Conservation (phyloP, 2,888 invertebrate genomes). For the Tenthredo distinguenda region DNA sequence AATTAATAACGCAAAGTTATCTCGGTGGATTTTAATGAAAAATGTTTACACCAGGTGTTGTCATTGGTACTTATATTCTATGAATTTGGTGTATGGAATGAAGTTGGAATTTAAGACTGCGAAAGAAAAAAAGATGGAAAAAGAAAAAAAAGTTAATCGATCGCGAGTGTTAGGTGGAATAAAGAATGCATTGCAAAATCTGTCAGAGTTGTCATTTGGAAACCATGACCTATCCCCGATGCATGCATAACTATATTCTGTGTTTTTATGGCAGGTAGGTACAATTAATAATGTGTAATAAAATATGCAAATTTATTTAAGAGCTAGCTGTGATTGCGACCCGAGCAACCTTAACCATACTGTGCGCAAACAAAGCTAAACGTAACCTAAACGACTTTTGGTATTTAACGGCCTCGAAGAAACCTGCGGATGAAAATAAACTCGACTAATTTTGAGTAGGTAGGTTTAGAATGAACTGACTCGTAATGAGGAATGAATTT, state of each 20-base stretch:
- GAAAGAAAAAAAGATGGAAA: background rate
- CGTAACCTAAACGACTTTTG: conserved; percentile 25
- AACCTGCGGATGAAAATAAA: conserved; percentile 9
- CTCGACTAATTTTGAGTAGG: too few relatives aligned
- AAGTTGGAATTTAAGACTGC: background rate
- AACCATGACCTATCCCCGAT: conserved; percentile 45
- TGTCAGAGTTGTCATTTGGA: conserved; percentile 20
- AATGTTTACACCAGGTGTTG: background rate
- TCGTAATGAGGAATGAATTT: background rate
- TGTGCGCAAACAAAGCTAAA: background rate
- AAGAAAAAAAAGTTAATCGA: background rate
- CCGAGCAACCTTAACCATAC: conserved; percentile 13
- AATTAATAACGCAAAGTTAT: background rate
- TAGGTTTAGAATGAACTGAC: conserved; percentile 1
- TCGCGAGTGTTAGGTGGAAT: background rate
- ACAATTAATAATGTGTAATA: conserved; percentile 34
- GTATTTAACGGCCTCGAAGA: conserved; percentile 30
- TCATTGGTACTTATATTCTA: background rate
- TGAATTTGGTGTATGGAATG: too few relatives aligned
- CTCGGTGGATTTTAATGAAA: background rate
- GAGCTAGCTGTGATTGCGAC: conserved; percentile 13
- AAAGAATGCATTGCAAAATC: background rate
- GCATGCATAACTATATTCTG: background rate
- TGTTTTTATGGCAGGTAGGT: background rate
- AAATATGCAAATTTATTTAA: conserved; percentile 11